Percentiles rank a stretch among this genome's conserved stretches.
Evolutionary conservation across 2,113 vertebrate genomes (phyloP).

Genomic region (Pollimyrus isidori): DNA sequence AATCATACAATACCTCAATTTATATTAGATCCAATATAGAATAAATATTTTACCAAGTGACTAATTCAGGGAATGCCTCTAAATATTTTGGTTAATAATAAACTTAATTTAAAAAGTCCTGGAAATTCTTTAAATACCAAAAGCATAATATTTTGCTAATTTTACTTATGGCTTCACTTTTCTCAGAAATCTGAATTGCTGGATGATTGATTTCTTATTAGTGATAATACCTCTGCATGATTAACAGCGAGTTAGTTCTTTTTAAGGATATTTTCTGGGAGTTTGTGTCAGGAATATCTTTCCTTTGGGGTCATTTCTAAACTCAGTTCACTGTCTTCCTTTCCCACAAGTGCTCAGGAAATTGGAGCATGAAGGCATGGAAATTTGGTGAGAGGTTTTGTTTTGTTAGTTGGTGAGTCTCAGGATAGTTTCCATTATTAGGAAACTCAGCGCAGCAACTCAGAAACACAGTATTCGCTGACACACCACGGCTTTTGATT

Average conservation of each 20-base stretch:
- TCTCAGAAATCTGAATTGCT: background rate
- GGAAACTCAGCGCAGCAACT: background rate
- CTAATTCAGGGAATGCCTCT: background rate
- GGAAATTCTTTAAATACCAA: background rate
- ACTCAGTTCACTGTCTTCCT: background rate
- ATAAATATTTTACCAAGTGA: background rate
- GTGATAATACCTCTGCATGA: background rate
- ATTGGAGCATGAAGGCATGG: slow-evolving; percentile 55
- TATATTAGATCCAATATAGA: background rate
- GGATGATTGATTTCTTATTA: background rate
- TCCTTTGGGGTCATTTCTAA: background rate
- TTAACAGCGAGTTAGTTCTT: background rate
- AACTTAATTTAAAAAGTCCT: background rate
- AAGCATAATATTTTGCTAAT: background rate
- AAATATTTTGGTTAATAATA: background rate
- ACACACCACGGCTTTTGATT: background rate
- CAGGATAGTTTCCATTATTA: slow-evolving; percentile 25
- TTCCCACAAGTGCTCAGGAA: slow-evolving; percentile 16
- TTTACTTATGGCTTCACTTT: background rate
- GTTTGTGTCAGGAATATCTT: background rate
- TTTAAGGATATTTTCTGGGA: background rate
- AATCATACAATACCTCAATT: background rate
- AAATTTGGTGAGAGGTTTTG: slow-evolving; percentile 42
- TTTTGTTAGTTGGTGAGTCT: background rate
- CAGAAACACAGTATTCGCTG: background rate